phyloP scores from a whole-genome alignment of 37 sponge, comb jelly and placozoan species.

The Ephydatia muelleri region DNA sequence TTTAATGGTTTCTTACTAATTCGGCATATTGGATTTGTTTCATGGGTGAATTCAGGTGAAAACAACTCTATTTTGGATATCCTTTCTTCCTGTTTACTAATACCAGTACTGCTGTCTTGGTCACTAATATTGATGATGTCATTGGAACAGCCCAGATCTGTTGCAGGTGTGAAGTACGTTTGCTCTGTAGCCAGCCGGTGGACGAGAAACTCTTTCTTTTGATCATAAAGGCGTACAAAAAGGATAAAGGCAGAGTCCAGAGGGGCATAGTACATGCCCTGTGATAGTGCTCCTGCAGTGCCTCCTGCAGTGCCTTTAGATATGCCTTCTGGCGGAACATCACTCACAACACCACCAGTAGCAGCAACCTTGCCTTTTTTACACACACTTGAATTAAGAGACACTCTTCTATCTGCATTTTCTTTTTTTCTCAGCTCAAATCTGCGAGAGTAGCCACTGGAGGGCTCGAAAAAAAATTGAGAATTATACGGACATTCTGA shows the following conservation, averaged over 20 bases:
- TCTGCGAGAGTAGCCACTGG: slow-evolving; percentile 45
- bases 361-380: background rate
- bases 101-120: background rate
- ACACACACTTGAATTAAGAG: background rate
- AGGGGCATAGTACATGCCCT: background rate
- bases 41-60: slow-evolving; percentile 8
- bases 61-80: background rate
- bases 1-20: background rate
- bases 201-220: slow-evolving; percentile 24
- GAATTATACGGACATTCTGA: slow-evolving; percentile 44
- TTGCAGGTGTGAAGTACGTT: background rate
- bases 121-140: background rate
- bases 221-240: slow-evolving; percentile 21
- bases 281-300: background rate
- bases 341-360: too few species aligned
- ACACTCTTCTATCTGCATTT: background rate
- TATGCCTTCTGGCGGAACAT: background rate
- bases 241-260: slow-evolving; percentile 31
- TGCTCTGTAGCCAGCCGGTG: slow-evolving; percentile 12
- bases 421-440: slow-evolving; percentile 56
- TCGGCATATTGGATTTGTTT: background rate
- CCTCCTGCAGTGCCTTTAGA: background rate
- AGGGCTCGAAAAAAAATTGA: slow-evolving; percentile 35
- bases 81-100: background rate
- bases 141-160: background rate